These are phyloP conservation scores for Labeo rohita DNA, from an alignment of 2,113 vertebrate species.

Conservation along the genomic window DNA sequence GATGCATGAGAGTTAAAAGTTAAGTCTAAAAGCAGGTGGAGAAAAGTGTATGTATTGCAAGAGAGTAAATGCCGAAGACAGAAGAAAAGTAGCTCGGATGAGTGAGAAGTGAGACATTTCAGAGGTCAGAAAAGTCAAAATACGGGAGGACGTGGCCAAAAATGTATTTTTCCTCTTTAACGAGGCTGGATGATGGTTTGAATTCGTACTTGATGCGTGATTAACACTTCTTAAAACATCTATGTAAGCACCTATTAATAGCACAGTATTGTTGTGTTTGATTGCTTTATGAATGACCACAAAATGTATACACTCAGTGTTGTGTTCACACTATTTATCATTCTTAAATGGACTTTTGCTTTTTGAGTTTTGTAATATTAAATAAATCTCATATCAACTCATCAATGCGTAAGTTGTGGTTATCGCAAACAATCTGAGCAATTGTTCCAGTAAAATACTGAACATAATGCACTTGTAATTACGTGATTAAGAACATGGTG, in stretches of 20 bases:
- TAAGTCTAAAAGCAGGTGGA: neutral
- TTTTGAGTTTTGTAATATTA: neutral
- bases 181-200: neutral
- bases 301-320: neutral
- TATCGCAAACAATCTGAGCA: neutral
- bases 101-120: neutral
- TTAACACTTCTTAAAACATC: neutral
- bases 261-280: neutral
- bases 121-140: neutral
- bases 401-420: neutral
- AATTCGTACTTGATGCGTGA: constrained; percentile 13
- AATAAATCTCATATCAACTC: neutral
- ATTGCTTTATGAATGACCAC: constrained; percentile 4
- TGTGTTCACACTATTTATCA: neutral
- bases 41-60: neutral
- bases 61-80: neutral
- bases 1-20: neutral
- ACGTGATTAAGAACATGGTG: neutral
- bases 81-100: neutral
- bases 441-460: neutral
- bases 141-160: neutral
- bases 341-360: constrained; percentile 14
- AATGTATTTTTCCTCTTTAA: neutral
- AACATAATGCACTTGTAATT: neutral
- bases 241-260: neutral